These are phyloP conservation scores for Drosophila pectinifera DNA, from an alignment of 1,140 invertebrate genomes.

Conservation along the genomic window DNA sequence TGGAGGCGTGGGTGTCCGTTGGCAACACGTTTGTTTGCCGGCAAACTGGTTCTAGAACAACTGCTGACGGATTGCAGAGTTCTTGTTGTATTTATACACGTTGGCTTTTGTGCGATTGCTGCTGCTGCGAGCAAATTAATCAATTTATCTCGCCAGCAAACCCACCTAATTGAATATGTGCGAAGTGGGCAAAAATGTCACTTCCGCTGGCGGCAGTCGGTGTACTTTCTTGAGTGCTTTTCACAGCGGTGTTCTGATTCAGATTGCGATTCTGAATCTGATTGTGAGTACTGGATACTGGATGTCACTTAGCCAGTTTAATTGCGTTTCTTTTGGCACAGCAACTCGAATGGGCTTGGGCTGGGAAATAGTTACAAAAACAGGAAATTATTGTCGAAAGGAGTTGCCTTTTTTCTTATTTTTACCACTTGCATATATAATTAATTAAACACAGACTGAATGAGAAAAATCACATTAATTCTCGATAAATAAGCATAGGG, in stretches of 20 bases:
- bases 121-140: constrained; percentile 61
- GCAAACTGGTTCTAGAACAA: constrained; percentile 68
- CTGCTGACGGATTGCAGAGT: constrained; percentile 66
- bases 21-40: constrained; percentile 69
- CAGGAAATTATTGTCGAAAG: constrained; percentile 26
- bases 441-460: background rate
- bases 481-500: background rate
- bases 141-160: constrained; percentile 70
- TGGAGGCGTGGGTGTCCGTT: constrained; percentile 40
- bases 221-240: constrained; percentile 68
- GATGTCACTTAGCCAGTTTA: constrained; percentile 77
- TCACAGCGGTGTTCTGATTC: constrained; percentile 33
- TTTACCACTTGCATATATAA: background rate
- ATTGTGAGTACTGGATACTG: constrained; percentile 24
- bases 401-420: constrained; percentile 2
- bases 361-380: constrained; percentile 13
- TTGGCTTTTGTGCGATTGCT: constrained; percentile 24
- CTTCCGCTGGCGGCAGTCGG: constrained; percentile 62
- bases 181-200: constrained; percentile 56
- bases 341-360: constrained; percentile 2
- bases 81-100: constrained; percentile 78
- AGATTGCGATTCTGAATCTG: constrained; percentile 2
- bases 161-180: constrained; percentile 73
- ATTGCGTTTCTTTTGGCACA: constrained; percentile 62
- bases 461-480: too few relatives aligned